Evolutionary conservation across 1,140 invertebrate species (phyloP).

Genomic region (Cataglyphis hispanica): DNA sequence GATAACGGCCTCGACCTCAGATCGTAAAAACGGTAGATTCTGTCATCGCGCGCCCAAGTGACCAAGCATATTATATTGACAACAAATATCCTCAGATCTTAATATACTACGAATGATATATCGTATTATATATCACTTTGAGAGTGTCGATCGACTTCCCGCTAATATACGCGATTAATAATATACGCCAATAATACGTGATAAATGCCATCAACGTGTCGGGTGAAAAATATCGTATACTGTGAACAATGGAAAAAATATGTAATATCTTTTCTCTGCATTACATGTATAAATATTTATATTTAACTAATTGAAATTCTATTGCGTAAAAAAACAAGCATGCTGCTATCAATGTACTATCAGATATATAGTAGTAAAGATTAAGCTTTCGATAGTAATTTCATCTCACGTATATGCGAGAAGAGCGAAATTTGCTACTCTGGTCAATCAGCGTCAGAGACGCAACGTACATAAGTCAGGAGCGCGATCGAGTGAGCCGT

Average conservation of each 20-base stretch:
- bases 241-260: not conserved
- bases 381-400: conserved; percentile 36
- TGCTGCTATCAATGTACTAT: not conserved
- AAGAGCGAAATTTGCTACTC: not conserved
- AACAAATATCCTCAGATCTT: conserved; percentile 6
- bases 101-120: conserved; percentile 12
- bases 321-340: not conserved
- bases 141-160: not conserved
- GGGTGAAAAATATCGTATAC: not conserved
- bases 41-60: conserved; percentile 62
- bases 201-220: not conserved
- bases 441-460: conserved; percentile 24
- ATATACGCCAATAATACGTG: not conserved
- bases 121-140: not conserved
- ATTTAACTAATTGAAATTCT: not conserved
- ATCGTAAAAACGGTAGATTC: conserved; percentile 73
- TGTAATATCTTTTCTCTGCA: too few relatives aligned
- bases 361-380: conserved; percentile 15
- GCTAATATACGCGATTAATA: too few relatives aligned
- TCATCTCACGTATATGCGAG: not conserved
- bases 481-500: conserved; percentile 51
- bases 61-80: conserved; percentile 22
- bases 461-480: conserved; percentile 35
- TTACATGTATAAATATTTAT: not conserved
- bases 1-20: conserved; percentile 71